Percentiles rank a stretch among this genome's conserved stretches.
Conservation (phyloP, 2,113 vertebrate species). For the Coreoperca whiteheadi region DNA sequence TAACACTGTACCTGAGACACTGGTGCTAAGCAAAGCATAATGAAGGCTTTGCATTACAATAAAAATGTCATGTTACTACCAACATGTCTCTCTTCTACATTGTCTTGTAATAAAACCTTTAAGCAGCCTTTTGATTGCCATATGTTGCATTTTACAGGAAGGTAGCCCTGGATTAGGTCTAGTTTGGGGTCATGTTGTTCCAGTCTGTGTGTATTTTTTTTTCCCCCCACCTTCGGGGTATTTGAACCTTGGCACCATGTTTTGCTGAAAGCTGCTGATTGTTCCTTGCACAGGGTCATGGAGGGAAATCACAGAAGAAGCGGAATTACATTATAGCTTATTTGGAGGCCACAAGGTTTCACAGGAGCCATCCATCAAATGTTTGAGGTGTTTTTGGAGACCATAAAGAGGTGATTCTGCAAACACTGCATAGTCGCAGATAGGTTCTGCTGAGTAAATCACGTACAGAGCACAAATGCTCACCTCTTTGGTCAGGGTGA, state of each 20-base stretch:
- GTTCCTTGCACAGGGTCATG: conserved; percentile 72
- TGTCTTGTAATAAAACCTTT: conserved; percentile 23
- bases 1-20: neutral
- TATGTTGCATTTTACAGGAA: conserved; percentile 33
- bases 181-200: conserved; percentile 63
- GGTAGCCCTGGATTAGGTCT: conserved; percentile 33
- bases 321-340: conserved; percentile 81
- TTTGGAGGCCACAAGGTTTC: conserved; percentile 79
- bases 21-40: neutral
- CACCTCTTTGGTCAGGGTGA: conserved; percentile 34
- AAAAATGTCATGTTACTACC: neutral
- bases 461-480: conserved; percentile 25
- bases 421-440: conserved; percentile 70
- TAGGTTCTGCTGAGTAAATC: conserved; percentile 56
- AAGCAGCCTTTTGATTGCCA: conserved; percentile 26
- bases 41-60: conserved; percentile 14
- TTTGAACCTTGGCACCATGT: conserved; percentile 76
- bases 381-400: conserved; percentile 65
- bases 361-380: conserved; percentile 80
- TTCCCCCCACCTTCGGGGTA: conserved; percentile 54
- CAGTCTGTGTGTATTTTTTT: conserved; percentile 50
- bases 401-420: conserved; percentile 68
- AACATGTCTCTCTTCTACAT: neutral
- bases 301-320: conserved; percentile 76
- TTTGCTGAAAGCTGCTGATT: conserved; percentile 79